Evolutionary conservation across 2,797 vertebrate genomes (phyloP), one percentile per base, ranked within the genome.

Genomic region (Oceanodroma leucorhoa): DNA sequence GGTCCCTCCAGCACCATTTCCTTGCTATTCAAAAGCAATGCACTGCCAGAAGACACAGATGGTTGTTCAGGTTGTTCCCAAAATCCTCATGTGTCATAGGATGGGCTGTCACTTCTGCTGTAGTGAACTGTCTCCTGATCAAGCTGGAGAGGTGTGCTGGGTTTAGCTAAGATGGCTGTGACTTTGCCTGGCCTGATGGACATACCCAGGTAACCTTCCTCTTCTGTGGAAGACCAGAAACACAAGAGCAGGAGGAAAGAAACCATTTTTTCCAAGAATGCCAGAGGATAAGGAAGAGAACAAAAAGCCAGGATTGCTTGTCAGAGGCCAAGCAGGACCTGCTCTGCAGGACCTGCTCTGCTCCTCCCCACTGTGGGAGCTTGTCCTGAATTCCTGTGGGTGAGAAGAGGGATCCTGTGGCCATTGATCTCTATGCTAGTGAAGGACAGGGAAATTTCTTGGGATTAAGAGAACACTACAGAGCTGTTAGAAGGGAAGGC

Each of bases 321-420:
- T 64, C 27, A 43, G 46, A 60, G 26, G 51, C 24, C 29, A 75
- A 75, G 67, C 27, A 81, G 70, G 64, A 61, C 30, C 30, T 78
- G 10, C 20, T 66, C 13, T 61, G 32, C 14, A 81, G 70, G 64
- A 61, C 30, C 30, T 78, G 10, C 20, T 66, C 13, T 61, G 32
- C 14, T 40, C 18, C 19, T 70, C 13, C 13, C 12, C n/a, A 9
- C 41, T 0, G 0, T 0, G 2, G 30, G 24, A 83, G 3, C 29
- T 75, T 41, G 8, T 29, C 54, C 27, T 41, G 24, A 11, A 13
- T 80, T 61, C 34, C n/a, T 62, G 26, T 26, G 11, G 14, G 57
- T 36, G 14, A 61, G 54, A 60, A 66, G 9, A 71, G 24, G 32
- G 36, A 82, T 77, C 54, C 26, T 54, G 30, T 57, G 18, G 16